These are phyloP conservation scores for Drosophila dunni DNA, from an alignment of 1,140 invertebrate genomes.

Conservation along the genomic window DNA sequence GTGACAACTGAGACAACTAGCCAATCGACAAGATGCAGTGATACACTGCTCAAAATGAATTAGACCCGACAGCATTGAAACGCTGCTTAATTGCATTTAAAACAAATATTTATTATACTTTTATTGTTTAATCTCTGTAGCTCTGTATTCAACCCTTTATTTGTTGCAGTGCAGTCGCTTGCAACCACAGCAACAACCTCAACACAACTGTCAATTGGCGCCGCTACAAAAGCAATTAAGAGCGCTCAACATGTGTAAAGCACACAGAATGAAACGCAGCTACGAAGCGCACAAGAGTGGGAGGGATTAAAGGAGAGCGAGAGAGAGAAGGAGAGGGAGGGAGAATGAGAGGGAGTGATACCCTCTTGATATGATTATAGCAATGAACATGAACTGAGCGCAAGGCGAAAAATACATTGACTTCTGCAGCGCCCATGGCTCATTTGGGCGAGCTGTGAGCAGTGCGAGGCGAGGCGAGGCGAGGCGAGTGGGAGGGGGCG, in stretches of 20 bases:
- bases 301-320: neutral
- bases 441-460: neutral
- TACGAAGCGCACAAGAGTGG: too few relatives aligned
- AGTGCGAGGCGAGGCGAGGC: neutral
- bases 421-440: constrained; percentile 12
- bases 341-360: neutral
- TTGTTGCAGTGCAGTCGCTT: constrained; percentile 1
- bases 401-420: constrained; percentile 40
- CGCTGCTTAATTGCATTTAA: too few relatives aligned
- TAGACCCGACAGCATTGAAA: too few relatives aligned
- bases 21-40: neutral
- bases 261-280: constrained; percentile 12
- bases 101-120: too few relatives aligned
- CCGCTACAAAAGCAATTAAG: constrained; percentile 72
- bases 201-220: constrained; percentile 28
- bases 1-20: neutral
- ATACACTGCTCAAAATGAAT: too few relatives aligned
- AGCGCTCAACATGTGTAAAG: constrained; percentile 45
- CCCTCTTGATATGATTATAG: constrained; percentile 41
- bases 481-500: neutral
- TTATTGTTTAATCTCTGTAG: too few relatives aligned
- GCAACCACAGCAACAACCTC: constrained; percentile 14
- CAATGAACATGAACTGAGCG: constrained; percentile 44
- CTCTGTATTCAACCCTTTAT: too few relatives aligned
- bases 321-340: neutral